Evolutionary conservation across 2,888 invertebrate species (phyloP).

Genomic region (Xylophagus ater): DNA sequence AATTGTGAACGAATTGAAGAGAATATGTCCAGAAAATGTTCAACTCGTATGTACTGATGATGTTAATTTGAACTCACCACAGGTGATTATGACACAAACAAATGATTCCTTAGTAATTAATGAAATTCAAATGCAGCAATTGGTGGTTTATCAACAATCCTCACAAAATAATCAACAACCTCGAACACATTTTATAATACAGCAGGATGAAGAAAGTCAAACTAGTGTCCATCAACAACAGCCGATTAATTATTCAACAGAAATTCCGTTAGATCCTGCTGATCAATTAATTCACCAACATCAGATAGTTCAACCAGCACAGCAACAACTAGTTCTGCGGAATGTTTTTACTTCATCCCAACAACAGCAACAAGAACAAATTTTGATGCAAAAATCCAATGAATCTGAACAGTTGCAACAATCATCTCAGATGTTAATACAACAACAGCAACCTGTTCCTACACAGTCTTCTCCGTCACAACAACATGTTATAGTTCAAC

Average conservation of each 20-base stretch:
- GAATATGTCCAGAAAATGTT: constrained; percentile 43
- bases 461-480: neutral
- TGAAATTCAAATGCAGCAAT: constrained; percentile 35
- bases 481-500: constrained; percentile 12
- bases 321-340: constrained; percentile 2
- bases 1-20: constrained; percentile 52
- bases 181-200: constrained; percentile 24
- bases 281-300: constrained; percentile 8
- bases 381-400: constrained; percentile 8
- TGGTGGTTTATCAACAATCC: constrained; percentile 35
- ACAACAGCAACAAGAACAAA: constrained; percentile 10
- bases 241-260: constrained; percentile 19
- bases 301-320: constrained; percentile 3
- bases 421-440: constrained; percentile 9
- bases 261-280: constrained; percentile 6
- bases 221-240: constrained; percentile 16
- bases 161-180: constrained; percentile 21
- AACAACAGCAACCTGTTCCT: constrained; percentile 20
- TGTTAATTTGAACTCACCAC: constrained; percentile 6
- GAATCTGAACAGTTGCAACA: constrained; percentile 1
- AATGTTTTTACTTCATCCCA: neutral
- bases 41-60: constrained; percentile 34
- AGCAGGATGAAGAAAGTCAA: constrained; percentile 21
- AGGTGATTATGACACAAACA: constrained; percentile 20
- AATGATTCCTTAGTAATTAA: constrained; percentile 40